Evolutionary conservation across 1,140 invertebrate species (phyloP), one percentile per base, ranked within the genome.

Genomic region (Thaumatotibia leucotreta): DNA sequence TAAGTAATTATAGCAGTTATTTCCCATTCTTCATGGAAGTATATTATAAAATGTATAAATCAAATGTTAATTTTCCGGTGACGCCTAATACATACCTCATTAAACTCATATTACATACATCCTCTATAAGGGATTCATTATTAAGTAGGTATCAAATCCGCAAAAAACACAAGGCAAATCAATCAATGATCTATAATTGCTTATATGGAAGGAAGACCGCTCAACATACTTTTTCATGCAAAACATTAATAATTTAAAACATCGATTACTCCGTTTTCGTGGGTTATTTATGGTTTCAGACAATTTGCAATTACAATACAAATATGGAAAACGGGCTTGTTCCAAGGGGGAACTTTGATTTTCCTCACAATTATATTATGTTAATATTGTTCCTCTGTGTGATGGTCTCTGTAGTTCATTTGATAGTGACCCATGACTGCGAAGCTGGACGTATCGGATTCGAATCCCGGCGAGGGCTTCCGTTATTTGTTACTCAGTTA

Each of bases 141-240:
- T 29, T n/a, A n/a, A n/a, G n/a, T n/a, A n/a, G n/a, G 52, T 10
- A 24, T 27, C n/a, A 58, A 58, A 27, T 27, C 50, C 50, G 50
- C 23, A 58, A 58, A 27, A 54, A 58, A 58, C 23, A 27, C 23
- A 29, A 58, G n/a, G 50, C 52, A 58, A 58, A 58, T 58, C 52
- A 20, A 61, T 61, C n/a, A 32, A 20, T 49, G 45, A 45, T 66
- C 61, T 70, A 61, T 70, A 63, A 54, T 52, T 45, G 64, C 52
- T 66, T 33, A 65, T 63, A 35, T 70, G 66, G 70, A 72, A 72
- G 68, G 66, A 72, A 68, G 64, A 32, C 22, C 22, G 52, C 64
- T 72, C 65, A 68, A 61, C 63, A 58, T 11, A 58, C 10, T 58
- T n/a, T 23, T 4, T 58, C 14, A 24, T 58, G 52, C 24, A 58